Base-by-base conservation (phyloP, 2,888 invertebrate species). In the Thalpophila matura region DNA sequence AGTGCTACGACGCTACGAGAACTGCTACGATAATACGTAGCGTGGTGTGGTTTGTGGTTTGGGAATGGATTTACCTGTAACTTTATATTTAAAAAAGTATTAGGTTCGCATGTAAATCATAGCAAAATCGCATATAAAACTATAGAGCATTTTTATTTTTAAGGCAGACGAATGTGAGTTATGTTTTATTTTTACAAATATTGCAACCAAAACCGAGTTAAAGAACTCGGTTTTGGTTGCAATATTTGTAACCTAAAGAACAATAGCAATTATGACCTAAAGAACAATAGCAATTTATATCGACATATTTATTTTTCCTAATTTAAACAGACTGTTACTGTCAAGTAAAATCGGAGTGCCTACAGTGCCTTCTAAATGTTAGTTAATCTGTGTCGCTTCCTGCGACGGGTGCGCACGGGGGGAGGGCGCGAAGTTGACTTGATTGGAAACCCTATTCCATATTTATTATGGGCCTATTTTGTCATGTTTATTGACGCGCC, bases 361-460 rank as follows among this genome's bases (percentile, higher is more conserved):
- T 18, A n/a, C 4, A 3, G 72, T 27, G 22, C 38, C 16, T 65
- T 90, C 86, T 88, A 80, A 38, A 70, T 16, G 38, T 84, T 57
- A 20, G 12, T 55, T 77, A 55, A 74, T 89, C 91, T 91, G 69
- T 75, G 74, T 43, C 57, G 74, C 80, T 87, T 86, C 84, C 84
- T 83, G 80, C 65, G 83, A 82, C 75, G 82, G 85, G 82, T 81
- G 86, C 77, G 80, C 84, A 75, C 68, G 83, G 86, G 86, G 86
- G 71, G 74, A 49, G 79, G 86, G 85, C 88, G 92, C 89, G 87
- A 91, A 92, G 92, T 89, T 89, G 92, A 89, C 92, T 91, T 93
- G 94, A 94, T 94, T 94, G 93, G 91, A 90, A 92, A 91, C 92
- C 93, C 92, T 94, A 93, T 92, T 94, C 93, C 94, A 94, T 94